phyloP scores from a whole-genome alignment of 30 jellyfish, hydroid and myxozoan species.

The Chrysaora quinquecirrha region DNA sequence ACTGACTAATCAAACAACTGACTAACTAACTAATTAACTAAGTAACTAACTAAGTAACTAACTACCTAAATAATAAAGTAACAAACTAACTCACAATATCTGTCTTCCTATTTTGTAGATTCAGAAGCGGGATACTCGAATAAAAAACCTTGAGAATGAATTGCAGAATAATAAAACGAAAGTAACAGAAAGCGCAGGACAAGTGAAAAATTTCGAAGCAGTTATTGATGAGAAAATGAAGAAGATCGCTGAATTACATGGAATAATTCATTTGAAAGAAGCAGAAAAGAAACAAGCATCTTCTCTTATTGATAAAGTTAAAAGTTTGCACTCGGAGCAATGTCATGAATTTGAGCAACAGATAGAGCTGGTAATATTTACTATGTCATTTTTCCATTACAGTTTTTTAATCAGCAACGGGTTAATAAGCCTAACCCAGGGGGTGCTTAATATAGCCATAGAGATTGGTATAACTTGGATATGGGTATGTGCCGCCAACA shows the following conservation, averaged over 20 bases:
- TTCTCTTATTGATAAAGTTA: slow-evolving; percentile 55
- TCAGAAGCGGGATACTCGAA: neutral
- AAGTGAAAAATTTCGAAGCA: slow-evolving; percentile 36
- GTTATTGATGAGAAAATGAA: slow-evolving; percentile 47
- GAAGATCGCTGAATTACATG: slow-evolving; percentile 42
- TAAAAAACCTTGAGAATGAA: slow-evolving; percentile 38
- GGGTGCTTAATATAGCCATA: no score
- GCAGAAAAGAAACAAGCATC: slow-evolving; percentile 62
- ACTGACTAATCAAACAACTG: no score
- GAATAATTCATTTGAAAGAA: slow-evolving; percentile 55
- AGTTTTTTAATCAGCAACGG: no score
- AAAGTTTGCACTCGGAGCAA: slow-evolving; percentile 76
- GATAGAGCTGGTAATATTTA: slow-evolving; percentile 63
- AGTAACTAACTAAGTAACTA: no score
- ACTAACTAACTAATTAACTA: no score
- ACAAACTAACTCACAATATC: no score
- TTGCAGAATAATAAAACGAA: slow-evolving; percentile 9
- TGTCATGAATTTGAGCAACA: slow-evolving; percentile 81
- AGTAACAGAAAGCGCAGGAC: slow-evolving; percentile 20
- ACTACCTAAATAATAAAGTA: no score
- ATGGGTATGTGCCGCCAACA: no score
- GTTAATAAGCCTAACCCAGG: no score
- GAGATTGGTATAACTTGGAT: no score
- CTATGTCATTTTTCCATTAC: neutral
- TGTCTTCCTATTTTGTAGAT: slow-evolving; percentile 33